Percentiles rank a stretch among this genome's conserved stretches.
Conservation (phyloP, 1,140 invertebrate genomes). For the Oreohelix idahoensis region DNA sequence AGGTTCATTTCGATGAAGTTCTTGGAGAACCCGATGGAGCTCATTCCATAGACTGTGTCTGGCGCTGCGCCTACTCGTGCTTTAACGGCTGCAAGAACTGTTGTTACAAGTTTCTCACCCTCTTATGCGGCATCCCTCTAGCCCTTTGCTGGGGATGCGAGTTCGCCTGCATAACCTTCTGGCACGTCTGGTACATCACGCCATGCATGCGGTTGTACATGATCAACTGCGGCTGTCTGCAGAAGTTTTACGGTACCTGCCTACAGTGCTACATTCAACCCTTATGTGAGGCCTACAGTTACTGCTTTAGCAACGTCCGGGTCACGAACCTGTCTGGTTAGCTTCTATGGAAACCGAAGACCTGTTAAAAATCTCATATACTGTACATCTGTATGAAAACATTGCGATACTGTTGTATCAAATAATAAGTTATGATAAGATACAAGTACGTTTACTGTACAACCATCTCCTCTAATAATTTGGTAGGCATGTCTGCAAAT, state of each 20-base stretch:
- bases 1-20: constrained; percentile 81
- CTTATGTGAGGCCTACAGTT: constrained; percentile 77
- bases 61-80: constrained; percentile 81
- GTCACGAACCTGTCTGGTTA: constrained; percentile 62
- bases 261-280: constrained; percentile 79
- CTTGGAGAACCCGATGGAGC: constrained; percentile 84
- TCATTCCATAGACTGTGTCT: constrained; percentile 82
- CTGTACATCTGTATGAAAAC: no score
- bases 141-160: constrained; percentile 81
- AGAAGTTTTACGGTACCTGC: constrained; percentile 77
- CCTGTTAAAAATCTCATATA: no score
- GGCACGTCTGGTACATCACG: constrained; percentile 70
- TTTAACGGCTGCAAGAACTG: constrained; percentile 80
- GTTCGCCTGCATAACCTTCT: constrained; percentile 83
- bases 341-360: not conserved
- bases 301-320: constrained; percentile 79
- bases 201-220: constrained; percentile 59
- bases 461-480: no score
- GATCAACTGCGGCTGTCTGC: constrained; percentile 79
- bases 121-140: constrained; percentile 79
- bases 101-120: constrained; percentile 81
- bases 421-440: no score
- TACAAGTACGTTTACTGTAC: no score
- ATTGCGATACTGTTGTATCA: no score
- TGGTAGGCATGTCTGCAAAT: no score